Base-by-base conservation (phyloP, 2,888 invertebrate species). In the Neoscelio sp. region DNA sequence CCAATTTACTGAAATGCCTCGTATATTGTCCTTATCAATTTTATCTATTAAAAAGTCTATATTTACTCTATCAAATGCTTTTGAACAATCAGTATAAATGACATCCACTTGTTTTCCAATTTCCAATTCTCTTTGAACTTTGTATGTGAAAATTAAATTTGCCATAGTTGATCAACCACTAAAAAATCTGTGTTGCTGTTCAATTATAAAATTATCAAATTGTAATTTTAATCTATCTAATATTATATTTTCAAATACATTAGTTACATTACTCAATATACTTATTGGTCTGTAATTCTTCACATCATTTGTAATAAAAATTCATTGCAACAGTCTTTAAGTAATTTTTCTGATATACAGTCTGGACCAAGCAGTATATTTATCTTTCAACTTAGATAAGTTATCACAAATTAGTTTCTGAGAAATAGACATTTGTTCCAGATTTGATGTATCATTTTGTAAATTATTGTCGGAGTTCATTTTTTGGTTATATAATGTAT, bases 11-110 rank as follows among this genome's bases (percentile, higher is more conserved):
- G 23, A 23, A 3, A 23, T 4, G 3, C 23, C 23, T 6, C 6
- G 3, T 23, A 23, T 2, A 23, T 6, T 6, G 3, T 4, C 6
- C 3, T 23, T 23, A 23, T 6, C 23, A 23, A 23, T 23, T 23
- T 23, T 23, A 23, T 6, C 3, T 6, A 23, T 4, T 23, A 23
- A 23, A 23, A 23, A 4, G 23, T 6, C 23, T 2, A 23, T 23
- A 35, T 74, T 40, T 0, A 85, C 75, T 8, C 62, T 46, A 64
- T 82, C 82, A 52, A 82, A 84, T 2, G 83, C 83, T 15, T 82
- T 79, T 0, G 38, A 56, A n/a, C 84, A 82, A 42, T 80, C 80
- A 0, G 78, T 80, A 30, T 82, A 82, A 8, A 65, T 58, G 0
- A 30, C 13, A 13, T 40, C 13, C 7, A 40, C 13, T 15, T 40